Evolutionary conservation across 2,888 invertebrate genomes (phyloP).

Genomic region (Caenorhabditis sp.): DNA sequence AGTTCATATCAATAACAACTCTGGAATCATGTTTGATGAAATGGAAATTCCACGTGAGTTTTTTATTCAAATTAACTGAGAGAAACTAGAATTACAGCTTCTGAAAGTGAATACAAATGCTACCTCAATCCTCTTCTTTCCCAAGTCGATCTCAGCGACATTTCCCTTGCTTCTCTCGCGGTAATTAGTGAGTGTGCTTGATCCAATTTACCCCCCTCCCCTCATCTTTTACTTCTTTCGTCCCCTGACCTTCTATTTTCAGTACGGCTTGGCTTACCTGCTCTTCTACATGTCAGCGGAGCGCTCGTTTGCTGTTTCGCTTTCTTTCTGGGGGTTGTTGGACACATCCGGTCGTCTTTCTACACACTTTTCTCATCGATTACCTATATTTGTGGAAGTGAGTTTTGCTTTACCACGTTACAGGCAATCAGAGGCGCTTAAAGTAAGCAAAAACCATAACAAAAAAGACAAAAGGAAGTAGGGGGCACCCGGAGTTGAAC

Average conservation of each 20-base stretch:
- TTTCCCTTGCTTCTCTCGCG: constrained; percentile 74
- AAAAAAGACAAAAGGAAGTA: constrained; percentile 55
- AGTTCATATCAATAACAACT: constrained; percentile 62
- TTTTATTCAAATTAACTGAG: not conserved
- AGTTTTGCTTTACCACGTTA: constrained; percentile 19
- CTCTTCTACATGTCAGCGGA: constrained; percentile 74
- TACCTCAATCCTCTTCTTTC: constrained; percentile 74
- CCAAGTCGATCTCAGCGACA: constrained; percentile 73
- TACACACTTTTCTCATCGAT: constrained; percentile 75
- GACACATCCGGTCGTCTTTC: constrained; percentile 68
- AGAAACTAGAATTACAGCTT: constrained; percentile 43
- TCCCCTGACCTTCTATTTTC: constrained; percentile 16
- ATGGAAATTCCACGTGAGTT: constrained; percentile 64
- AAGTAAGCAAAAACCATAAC: not conserved
- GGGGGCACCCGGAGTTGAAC: constrained; percentile 76
- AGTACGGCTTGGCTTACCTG: constrained; percentile 74
- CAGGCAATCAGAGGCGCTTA: too few relatives aligned
- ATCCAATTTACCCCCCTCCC: constrained; percentile 10
- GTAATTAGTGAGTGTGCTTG: constrained; percentile 66
- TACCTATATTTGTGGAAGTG: constrained; percentile 76
- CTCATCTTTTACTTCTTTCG: not conserved
- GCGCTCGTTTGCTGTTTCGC: constrained; percentile 71
- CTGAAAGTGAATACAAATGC: constrained; percentile 66
- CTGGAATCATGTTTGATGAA: constrained; percentile 61
- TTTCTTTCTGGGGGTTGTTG: constrained; percentile 70